A percentile compares a stretch with the other conserved stretches of the same genome.
phyloP scores from a whole-genome alignment of 2,797 vertebrate species.

The Myotis vivesi region DNA sequence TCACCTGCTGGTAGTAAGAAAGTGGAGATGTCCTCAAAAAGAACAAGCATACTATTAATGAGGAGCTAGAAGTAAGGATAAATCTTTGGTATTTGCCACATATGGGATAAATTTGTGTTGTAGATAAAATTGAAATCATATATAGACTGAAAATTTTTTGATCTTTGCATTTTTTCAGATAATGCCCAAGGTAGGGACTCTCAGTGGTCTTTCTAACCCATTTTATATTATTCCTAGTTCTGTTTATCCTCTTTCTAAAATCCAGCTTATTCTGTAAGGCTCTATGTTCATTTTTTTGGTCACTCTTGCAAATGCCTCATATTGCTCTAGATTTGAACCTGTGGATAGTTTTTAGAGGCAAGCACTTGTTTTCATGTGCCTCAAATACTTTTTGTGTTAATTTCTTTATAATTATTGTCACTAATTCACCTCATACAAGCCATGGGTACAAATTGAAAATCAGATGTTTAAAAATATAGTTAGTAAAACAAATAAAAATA shows the following conservation, averaged over 20 bases:
- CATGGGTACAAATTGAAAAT: neutral
- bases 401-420: neutral
- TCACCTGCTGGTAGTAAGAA: neutral
- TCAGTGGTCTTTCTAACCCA: neutral
- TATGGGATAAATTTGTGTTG: neutral
- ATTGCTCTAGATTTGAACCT: neutral
- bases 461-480: neutral
- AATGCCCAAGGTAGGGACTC: neutral
- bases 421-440: neutral
- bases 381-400: neutral
- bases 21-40: neutral
- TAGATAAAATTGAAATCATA: neutral
- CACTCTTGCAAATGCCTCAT: neutral
- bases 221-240: neutral
- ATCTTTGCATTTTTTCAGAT: neutral
- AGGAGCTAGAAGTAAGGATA: neutral
- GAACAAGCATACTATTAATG: neutral
- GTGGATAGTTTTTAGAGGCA: neutral
- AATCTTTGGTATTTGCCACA: neutral
- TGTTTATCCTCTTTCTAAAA: neutral
- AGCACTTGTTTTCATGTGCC: neutral
- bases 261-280: neutral
- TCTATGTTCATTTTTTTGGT: slow-evolving; percentile 7
- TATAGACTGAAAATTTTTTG: neutral
- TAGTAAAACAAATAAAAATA: neutral